Evolutionary conservation across 2,797 vertebrate genomes (phyloP), one percentile per base, ranked within the genome.

Genomic region (Falco rusticolus): DNA sequence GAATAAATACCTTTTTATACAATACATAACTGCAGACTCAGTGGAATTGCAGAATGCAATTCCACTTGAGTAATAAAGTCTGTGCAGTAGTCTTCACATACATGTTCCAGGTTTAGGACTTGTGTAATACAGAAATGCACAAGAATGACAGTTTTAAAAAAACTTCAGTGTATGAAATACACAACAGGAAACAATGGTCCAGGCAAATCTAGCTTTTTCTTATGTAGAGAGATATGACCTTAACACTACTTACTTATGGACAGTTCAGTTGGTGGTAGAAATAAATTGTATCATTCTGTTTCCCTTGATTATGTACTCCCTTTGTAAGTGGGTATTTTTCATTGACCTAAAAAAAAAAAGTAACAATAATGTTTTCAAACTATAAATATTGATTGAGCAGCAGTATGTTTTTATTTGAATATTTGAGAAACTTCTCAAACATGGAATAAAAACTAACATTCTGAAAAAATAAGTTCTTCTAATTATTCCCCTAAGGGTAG

Each of bases 311-410:
- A 95, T 83, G 57, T 81, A 91, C 84, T 87, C 68, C 45, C 19
- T 93, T 89, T 97, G 43, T 84, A 95, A 95, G 90, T 92, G 61
- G 65, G 92, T 93, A 88, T 97, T 96, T 97, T 97, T 96, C 83
- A 94, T 88, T 93, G 87, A 94, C 77, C 68, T 95, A 83, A 96
- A 93, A 92, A 92, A 93, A 94, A 39, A 39, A 39, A 97, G 83
- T 94, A 95, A 89, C 61, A 93, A 93, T 92, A 95, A 77, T 82
- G 34, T 94, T 98, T 97, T 96, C 45, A 47, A 89, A 84, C 81
- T 87, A 95, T 97, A 97, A 97, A 97, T 98, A 97, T 97, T 97
- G 93, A 97, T 96, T 95, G 66, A 96, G 77, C 48, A 94, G 96
- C 78, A 92, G 76, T 88, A 85, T 50, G n/a, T 96, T 97, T 95